Evolutionary conservation across 2,888 invertebrate species (phyloP).

Genomic region (Mycalesis mineus): DNA sequence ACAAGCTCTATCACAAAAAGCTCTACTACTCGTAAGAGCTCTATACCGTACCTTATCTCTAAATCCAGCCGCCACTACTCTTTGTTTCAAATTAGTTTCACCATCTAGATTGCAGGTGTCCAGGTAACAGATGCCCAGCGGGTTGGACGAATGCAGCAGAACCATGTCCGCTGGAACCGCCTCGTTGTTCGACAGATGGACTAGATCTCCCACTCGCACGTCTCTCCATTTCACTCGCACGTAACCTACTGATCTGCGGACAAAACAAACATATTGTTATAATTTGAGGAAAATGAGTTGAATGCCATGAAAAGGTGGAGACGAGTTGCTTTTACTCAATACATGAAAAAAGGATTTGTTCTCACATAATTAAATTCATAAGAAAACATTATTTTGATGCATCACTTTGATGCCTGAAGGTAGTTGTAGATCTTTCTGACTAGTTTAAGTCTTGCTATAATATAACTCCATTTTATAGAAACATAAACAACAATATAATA

Average conservation of each 20-base stretch:
- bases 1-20: no score
- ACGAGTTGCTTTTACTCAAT: no score
- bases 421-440: no score
- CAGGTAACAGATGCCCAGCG: constrained; percentile 92
- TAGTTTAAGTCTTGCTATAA: no score
- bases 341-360: no score
- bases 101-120: constrained; percentile 98
- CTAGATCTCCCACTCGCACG: constrained; percentile 93
- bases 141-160: constrained; percentile 91
- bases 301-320: no score
- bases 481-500: no score
- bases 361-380: no score
- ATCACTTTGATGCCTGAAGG: no score
- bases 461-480: no score
- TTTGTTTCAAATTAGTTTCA: constrained; percentile 96
- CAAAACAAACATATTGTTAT: constrained; percentile 9
- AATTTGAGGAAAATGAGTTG: not conserved
- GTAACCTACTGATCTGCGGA: constrained; percentile 87
- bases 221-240: constrained; percentile 93
- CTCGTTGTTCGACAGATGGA: constrained; percentile 97
- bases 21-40: no score
- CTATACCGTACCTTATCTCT: constrained; percentile 79
- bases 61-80: constrained; percentile 89
- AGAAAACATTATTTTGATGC: no score
- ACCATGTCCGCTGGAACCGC: constrained; percentile 97